Evolutionary conservation across 1,140 invertebrate species (phyloP).

Genomic region (Mizuhopecten yessoensis): DNA sequence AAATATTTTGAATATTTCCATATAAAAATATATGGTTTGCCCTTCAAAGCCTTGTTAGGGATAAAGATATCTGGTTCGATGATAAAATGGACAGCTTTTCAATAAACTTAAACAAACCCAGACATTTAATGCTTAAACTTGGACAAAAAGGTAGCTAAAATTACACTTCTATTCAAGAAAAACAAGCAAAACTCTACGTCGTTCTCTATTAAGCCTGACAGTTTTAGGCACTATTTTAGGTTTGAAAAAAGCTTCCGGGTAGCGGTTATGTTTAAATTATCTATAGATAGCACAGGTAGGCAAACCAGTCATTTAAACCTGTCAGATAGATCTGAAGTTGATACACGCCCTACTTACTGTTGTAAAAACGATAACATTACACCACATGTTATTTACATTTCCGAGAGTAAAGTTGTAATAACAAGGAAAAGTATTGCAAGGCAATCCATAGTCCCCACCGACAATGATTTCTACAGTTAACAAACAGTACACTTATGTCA

Average conservation of each 20-base stretch:
- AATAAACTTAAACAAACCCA: background rate
- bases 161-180: background rate
- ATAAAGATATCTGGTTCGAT: background rate
- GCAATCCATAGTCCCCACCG: too few relatives aligned
- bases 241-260: background rate
- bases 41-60: background rate
- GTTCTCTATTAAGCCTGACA: background rate
- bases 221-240: background rate
- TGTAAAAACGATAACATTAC: background rate
- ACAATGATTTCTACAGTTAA: too few relatives aligned
- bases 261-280: background rate
- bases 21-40: background rate
- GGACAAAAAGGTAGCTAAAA: background rate
- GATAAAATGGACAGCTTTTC: too few relatives aligned
- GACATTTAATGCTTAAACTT: background rate
- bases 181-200: background rate
- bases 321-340: background rate
- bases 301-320: background rate
- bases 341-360: background rate
- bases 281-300: background rate
- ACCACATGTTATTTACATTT: background rate
- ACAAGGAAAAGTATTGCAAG: too few relatives aligned
- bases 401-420: too few relatives aligned
- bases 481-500: too few relatives aligned
- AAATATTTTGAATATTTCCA: slow-evolving; percentile 1